Evolutionary conservation across 1,140 invertebrate genomes (phyloP).

Genomic region (Potamilus streckersoni): DNA sequence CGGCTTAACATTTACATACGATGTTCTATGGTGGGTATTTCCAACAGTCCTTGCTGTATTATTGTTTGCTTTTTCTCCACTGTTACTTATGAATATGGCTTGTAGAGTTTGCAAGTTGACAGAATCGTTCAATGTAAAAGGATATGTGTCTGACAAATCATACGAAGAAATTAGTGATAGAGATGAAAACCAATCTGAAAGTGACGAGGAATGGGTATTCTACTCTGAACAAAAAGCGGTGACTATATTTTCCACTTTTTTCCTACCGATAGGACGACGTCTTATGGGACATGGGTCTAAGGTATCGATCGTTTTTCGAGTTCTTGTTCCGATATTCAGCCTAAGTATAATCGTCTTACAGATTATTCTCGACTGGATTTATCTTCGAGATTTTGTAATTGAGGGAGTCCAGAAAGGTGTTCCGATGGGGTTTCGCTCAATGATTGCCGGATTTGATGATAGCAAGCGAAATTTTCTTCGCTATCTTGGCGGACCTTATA

Average conservation of each 20-base stretch:
- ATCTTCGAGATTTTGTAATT: conserved; percentile 1
- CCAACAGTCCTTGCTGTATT: conserved; percentile 17
- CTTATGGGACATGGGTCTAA: not conserved
- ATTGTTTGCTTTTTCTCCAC: conserved; percentile 14
- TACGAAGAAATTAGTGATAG: no score
- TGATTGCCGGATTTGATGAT: conserved; percentile 11
- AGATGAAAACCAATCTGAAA: not conserved
- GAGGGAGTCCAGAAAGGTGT: conserved; percentile 10
- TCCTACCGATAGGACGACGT: not conserved
- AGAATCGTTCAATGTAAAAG: not conserved
- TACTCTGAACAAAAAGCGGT: conserved; percentile 4
- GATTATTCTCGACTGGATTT: conserved; percentile 9
- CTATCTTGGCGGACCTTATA: conserved; percentile 12
- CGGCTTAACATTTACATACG: conserved; percentile 5
- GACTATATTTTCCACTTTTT: conserved; percentile 4
- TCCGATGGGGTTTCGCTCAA: conserved; percentile 19
- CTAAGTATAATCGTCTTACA: conserved; percentile 11
- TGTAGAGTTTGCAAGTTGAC: not conserved
- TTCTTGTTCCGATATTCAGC: conserved; percentile 1
- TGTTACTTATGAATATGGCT: conserved; percentile 13
- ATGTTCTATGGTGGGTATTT: conserved; percentile 17
- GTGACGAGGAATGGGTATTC: not conserved
- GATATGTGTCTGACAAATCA: no score
- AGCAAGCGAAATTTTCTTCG: conserved; percentile 15
- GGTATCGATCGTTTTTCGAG: not conserved